Base-by-base conservation (phyloP, 2,888 invertebrate genomes). In the Archips crataeganus region DNA sequence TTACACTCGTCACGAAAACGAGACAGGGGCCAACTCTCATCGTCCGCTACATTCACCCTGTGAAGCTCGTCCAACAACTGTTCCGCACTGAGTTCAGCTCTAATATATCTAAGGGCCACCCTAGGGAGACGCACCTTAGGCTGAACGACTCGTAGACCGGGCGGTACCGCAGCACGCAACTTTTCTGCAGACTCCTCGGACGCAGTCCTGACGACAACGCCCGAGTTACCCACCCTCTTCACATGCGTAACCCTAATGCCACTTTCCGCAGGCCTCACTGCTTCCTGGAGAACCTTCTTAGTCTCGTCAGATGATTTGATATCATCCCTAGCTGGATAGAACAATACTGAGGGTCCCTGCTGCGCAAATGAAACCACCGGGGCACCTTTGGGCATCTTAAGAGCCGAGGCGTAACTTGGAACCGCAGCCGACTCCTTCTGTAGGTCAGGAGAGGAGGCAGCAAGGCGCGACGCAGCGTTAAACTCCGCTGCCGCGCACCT, bases 291-390 rank as follows among this genome's bases (percentile, higher is more conserved):
- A 0, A 13, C 66, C 0, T 60, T 15, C 10, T 77, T 78, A 0
- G 80, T 79, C 0, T 77, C 78, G 0, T 79, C 77, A 74, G 67
- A 15, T 82, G 62, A 2, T 2, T 71, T 75, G 2, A 75, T 59
- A 0, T 9, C 10, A 0, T 57, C 71, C 0, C 4, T 0, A 6
- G 51, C 1, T 0, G 78, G 78, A 70, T 79, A 79, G 0, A 79
- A 70, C 0, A 74, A 8, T 0, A 79, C 54, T 0, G 76, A 65
- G 0, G 76, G 75, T 1, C 76, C 78, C 32, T 32, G 47, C 0
- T 51, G 51, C 5, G n/a, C n/a, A 3, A 23, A 3, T 42, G 34
- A 4, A 49, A 49, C 0, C 23, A 8, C 11, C 36, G 62, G 39
- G 11, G 34, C 54, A 0, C 61, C 72, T 15, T 10, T 49, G 0